Evolutionary conservation across 2,113 vertebrate genomes (phyloP), one percentile per base, ranked within the genome.

Genomic region (Micronycteris hirsuta): DNA sequence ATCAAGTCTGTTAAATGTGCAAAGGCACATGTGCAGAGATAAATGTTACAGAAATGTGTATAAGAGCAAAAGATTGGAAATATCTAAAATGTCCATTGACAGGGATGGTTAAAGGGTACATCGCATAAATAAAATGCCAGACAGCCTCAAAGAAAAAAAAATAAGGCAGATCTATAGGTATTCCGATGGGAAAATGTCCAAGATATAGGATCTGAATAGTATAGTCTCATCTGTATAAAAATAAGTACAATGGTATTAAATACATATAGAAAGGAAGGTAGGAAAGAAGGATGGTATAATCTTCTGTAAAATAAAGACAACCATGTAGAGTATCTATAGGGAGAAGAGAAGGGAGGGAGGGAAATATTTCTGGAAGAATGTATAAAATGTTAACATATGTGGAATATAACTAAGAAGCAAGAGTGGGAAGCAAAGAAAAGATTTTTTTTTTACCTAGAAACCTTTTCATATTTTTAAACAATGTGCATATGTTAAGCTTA

Each of bases 391-490:
- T 76, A 65, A 49, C 68, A 61, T 17, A 77, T 33, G 54, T 1
- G 24, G 19, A 87, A 33, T 54, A 38, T 68, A 63, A 49, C 7
- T 43, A 52, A 56, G 70, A 5, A 92, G 31, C 33, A 26, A 14
- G 43, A 43, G 33, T 67, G 24, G 71, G 49, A 82, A 67, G 43
- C 49, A 61, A 86, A 90, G 52, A 86, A 96, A 77, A 73, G 1
- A 43, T 58, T 36, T 43, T 6, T 33, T 91, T 81, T 77, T 70
- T 81, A 89, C 47, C 71, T 76, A 84, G 85, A 96, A 94, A 58
- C 8, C 58, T 89, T 91, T 93, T 91, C 52, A 67, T 84, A 92
- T 54, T 93, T 96, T 94, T 41, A 91, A 92, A 91, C n/a, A 85
- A 91, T 56, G 15, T 54, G 31, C 14, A 49, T 31, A 22, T 6